phyloP scores from a whole-genome alignment of 1,140 invertebrate genomes.

The Drosophila eugracilis region DNA sequence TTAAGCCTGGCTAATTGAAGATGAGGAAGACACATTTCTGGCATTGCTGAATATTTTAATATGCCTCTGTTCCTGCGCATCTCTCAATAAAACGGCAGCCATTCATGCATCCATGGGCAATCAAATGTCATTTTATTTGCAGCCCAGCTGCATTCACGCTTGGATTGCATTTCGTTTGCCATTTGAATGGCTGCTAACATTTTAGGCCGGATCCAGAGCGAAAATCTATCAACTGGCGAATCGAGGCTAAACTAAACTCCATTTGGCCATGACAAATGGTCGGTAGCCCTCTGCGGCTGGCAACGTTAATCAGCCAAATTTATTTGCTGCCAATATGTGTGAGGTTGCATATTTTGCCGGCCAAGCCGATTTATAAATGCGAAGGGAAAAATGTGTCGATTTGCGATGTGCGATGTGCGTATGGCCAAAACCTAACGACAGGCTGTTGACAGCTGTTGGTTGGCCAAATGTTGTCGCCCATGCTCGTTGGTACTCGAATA shows the following conservation, averaged over 20 bases:
- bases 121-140: conserved; percentile 46
- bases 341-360: conserved; percentile 45
- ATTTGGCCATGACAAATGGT: conserved; percentile 20
- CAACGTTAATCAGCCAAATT: conserved; percentile 64
- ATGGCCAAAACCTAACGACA: conserved; percentile 45
- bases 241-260: conserved; percentile 21
- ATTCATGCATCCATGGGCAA: conserved; percentile 44
- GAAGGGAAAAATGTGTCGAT: conserved; percentile 65
- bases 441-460: conserved; percentile 77
- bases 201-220: conserved; percentile 2
- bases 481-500: conserved; percentile 40
- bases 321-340: conserved; percentile 56
- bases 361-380: conserved; percentile 47
- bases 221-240: conserved; percentile 17
- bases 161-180: conserved; percentile 24
- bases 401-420: no score
- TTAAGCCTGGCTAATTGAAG: conserved; percentile 35
- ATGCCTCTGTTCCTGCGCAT: neutral
- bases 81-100: conserved; percentile 7
- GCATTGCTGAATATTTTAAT: conserved; percentile 32
- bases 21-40: conserved; percentile 1
- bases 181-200: conserved; percentile 16
- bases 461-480: conserved; percentile 45
- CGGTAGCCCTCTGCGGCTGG: conserved; percentile 1
- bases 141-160: conserved; percentile 23